Base-by-base conservation (phyloP, 2,888 invertebrate species). In the Deilephila porcellus region DNA sequence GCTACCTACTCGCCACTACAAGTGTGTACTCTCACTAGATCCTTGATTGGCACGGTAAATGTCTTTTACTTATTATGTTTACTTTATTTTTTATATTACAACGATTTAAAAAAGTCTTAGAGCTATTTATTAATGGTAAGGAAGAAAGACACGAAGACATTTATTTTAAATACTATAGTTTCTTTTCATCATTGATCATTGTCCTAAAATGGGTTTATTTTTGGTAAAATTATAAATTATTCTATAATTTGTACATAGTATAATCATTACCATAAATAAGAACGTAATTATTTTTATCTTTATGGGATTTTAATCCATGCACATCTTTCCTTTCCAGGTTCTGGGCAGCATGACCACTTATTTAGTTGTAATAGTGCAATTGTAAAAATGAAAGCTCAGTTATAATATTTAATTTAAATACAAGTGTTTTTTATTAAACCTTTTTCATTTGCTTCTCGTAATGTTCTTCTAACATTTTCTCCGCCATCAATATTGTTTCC, bases 1-100 rank as follows among this genome's bases (percentile, higher is more conserved):
- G 80, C 91, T 1, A 83, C 89, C n/a, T 95, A 93, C 76, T 87
- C 90, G 0, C 93, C 93, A 0, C 86, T 93, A 64, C 92, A 93
- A 32, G 87, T 95, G 53, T 93, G 92, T 76, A 88, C 85, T 0
- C 77, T 95, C 60, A 90, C 91, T 72, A 84, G 95, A 79, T 82
- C 90, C 3, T 83, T 95, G 14, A 85, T 94, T 14, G 89, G 91
- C 17, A 74, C 78, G 67, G 76, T 79, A 32, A 74, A 70, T 64
- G 4, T 53, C 4, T 17, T 11, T 64, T 72, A 8, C 8, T 62
- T 29, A 0, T 11, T 67, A 29, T 37, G 4, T 32, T 5, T 32
- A 32, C 32, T 32, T 32, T 32, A 32, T 32, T 32, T 32, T 32
- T 32, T 32, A 32, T 5, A 32, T 32, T 2, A 32, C 4, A 32